Percentiles rank a stretch among this genome's conserved stretches.
These are phyloP conservation scores for Toxotes chatareus DNA, from an alignment of 2,113 vertebrate genomes.

Conservation along the genomic window DNA sequence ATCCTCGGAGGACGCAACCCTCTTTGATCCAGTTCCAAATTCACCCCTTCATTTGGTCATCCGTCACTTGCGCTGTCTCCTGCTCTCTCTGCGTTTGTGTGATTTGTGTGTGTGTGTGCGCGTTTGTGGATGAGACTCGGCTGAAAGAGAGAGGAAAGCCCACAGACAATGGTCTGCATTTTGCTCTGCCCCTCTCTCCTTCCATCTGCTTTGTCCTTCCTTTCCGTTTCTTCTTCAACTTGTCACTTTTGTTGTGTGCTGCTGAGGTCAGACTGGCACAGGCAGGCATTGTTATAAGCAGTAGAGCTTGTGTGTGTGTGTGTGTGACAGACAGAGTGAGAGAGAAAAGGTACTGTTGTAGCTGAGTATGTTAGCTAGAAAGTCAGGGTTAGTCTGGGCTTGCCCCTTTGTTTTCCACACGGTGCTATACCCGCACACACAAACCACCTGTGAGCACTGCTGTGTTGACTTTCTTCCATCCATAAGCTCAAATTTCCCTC, in stretches of 20 bases:
- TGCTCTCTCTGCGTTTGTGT: neutral
- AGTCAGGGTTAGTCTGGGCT: conserved; percentile 44
- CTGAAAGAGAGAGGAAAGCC: conserved; percentile 49
- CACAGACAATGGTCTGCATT: conserved; percentile 52
- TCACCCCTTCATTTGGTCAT: conserved; percentile 65
- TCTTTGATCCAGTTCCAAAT: conserved; percentile 78
- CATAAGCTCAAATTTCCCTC: neutral
- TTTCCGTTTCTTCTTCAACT: conserved; percentile 49
- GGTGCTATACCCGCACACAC: conserved; percentile 12
- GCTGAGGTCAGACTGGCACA: conserved; percentile 69
- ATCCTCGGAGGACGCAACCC: conserved; percentile 65
- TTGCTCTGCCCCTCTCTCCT: conserved; percentile 33
- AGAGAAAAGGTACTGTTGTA: conserved; percentile 21
- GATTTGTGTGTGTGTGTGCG: conserved; percentile 8
- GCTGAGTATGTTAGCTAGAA: conserved; percentile 40
- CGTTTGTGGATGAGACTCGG: neutral
- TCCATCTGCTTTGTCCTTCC: conserved; percentile 34
- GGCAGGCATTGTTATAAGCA: conserved; percentile 44
- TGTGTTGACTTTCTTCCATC: conserved; percentile 12
- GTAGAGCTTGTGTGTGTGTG: conserved; percentile 19
- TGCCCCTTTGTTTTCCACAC: conserved; percentile 59
- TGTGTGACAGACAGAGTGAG: no score
- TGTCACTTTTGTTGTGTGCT: conserved; percentile 49
- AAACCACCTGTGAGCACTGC: conserved; percentile 36
- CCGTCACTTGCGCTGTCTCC: conserved; percentile 52